Base-by-base conservation (phyloP, 2,113 vertebrate genomes). In the Macrotus californicus region DNA sequence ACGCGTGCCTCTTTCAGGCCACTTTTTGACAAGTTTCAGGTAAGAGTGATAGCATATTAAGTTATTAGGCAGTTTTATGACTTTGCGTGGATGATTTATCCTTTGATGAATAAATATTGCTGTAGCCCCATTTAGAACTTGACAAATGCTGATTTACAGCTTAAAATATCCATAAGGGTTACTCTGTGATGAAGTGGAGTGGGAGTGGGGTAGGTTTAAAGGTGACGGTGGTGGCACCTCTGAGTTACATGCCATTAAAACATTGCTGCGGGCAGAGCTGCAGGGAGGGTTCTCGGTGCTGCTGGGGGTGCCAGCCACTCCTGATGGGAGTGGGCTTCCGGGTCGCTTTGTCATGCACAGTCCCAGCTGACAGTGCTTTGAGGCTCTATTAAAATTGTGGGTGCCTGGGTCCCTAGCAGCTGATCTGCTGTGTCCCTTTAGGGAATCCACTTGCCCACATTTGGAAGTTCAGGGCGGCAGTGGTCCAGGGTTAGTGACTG, bases 71-170 rank as follows among this genome's bases (percentile, higher is more conserved):
- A 96, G 97, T 96, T 98, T 98, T 97, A 98, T 90, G 96, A 73
- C 83, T 52, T 56, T 96, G 70, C 93, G 86, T 95, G 96, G 94
- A 97, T 98, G 97, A 98, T 98, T 98, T 98, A 98, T 91, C 72
- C 89, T 97, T 93, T 91, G 95, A 94, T 97, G 97, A 97, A 98
- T 97, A 98, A 98, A 98, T 98, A 98, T 72, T 97, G 93, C 98
- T 91, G 82, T 96, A 97, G 95, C 96, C 97, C 96, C 97, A 97
- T 98, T 98, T 98, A 97, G 97, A 97, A 97, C 94, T 97, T 98
- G 97, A 97, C 96, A 97, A 98, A 98, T 96, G 94, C 15, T 69
- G 96, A 97, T 98, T 98, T 97, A 97, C 91, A 41, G 73, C 94
- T 96, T 95, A 94, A 98, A 98, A 97, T 98, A 93, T 94, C 96